These are phyloP conservation scores for cat (Felis catus) DNA, from an alignment of 2,113 vertebrate genomes.

Conservation along the genomic window DNA sequence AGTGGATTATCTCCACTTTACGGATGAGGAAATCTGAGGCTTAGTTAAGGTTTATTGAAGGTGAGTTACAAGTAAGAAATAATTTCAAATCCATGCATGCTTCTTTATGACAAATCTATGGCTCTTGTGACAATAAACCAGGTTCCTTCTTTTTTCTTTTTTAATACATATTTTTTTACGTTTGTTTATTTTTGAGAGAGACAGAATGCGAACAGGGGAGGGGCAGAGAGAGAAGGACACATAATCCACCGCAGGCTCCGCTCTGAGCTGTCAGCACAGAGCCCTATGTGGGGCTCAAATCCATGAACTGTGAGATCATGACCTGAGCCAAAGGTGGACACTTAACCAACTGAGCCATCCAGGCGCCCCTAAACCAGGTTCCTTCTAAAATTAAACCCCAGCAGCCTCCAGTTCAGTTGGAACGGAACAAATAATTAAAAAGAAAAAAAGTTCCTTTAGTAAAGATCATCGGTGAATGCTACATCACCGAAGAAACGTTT, in stretches of 20 bases:
- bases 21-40: neutral
- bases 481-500: neutral
- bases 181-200: no score
- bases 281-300: no score
- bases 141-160: neutral
- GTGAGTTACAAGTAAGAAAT: neutral
- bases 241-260: no score
- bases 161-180: no score
- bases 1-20: neutral
- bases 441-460: neutral
- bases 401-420: neutral
- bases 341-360: no score
- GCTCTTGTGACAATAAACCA: neutral
- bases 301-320: no score
- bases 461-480: neutral
- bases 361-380: neutral
- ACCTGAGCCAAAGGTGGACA: no score
- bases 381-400: neutral
- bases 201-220: no score
- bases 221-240: no score
- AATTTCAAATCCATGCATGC: neutral
- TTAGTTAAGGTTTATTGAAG: neutral
- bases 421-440: neutral
- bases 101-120: neutral
- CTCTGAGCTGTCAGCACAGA: no score